Evolutionary conservation across 2,888 invertebrate species (phyloP).

Genomic region (Corbicula japonica): DNA sequence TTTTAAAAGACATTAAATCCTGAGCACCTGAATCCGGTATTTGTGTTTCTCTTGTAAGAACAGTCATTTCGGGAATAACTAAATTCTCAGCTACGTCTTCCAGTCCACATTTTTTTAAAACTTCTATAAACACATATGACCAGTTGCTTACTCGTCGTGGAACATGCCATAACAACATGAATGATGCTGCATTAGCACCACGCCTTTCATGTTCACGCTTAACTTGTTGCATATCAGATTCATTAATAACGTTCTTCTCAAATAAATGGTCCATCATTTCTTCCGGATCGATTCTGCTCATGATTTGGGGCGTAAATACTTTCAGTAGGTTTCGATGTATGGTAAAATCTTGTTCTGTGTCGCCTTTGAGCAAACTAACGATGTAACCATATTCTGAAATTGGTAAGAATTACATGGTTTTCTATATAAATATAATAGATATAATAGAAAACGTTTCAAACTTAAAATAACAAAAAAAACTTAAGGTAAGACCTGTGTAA

Average conservation of each 20-base stretch:
- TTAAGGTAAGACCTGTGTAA: no score
- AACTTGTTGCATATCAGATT: neutral
- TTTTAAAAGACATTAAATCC: no score
- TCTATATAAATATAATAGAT: neutral
- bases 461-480: no score
- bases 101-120: no score
- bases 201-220: neutral
- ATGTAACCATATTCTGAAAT: conserved; percentile 4
- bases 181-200: conserved; percentile 7
- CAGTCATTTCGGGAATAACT: no score
- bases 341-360: neutral
- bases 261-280: conserved; percentile 5
- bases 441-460: neutral
- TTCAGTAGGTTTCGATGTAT: conserved; percentile 1
- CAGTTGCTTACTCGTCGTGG: conserved; percentile 4
- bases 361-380: neutral
- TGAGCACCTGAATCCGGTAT: no score
- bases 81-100: no score
- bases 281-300: neutral
- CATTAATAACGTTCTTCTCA: conserved; percentile 1
- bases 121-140: neutral
- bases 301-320: conserved; percentile 8
- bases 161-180: neutral
- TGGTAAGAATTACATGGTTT: neutral
- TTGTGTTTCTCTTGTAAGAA: no score